phyloP scores from a whole-genome alignment of 2,113 vertebrate genomes.

The Loxodonta africana region DNA sequence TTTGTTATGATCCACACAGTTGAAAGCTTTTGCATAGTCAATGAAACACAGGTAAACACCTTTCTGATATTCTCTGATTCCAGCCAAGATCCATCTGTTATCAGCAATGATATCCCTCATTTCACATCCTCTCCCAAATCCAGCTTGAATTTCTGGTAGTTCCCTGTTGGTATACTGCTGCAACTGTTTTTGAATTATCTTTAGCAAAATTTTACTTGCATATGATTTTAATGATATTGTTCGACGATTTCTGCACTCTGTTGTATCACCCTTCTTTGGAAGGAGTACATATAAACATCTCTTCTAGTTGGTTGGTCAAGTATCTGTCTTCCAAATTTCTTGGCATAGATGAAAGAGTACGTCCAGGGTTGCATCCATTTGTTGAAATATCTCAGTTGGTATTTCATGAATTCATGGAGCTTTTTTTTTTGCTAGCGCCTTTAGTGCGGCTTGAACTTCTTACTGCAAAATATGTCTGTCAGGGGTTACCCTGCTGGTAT shows the following conservation, averaged over 20 bases:
- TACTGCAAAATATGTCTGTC: neutral
- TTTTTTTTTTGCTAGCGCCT: neutral
- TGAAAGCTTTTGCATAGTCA: too few relatives aligned
- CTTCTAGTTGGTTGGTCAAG: neutral
- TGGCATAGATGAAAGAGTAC: neutral
- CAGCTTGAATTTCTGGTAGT: too few relatives aligned
- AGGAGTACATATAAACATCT: neutral
- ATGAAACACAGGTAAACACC: too few relatives aligned
- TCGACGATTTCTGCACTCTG: neutral
- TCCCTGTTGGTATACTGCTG: too few relatives aligned
- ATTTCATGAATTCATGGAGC: neutral
- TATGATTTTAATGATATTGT: neutral
- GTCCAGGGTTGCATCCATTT: neutral
- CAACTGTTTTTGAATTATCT: too few relatives aligned
- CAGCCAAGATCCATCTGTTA: too few relatives aligned
- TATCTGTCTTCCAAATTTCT: neutral
- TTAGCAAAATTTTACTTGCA: neutral
- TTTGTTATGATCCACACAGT: too few relatives aligned
- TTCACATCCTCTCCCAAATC: too few relatives aligned
- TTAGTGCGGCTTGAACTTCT: neutral
- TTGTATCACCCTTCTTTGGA: neutral
- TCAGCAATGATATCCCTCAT: too few relatives aligned
- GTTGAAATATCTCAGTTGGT: neutral
- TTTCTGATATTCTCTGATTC: too few relatives aligned
- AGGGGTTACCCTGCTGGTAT: neutral